phyloP scores from a whole-genome alignment of 2,797 vertebrate genomes.

The Philypnodon macrostomus region DNA sequence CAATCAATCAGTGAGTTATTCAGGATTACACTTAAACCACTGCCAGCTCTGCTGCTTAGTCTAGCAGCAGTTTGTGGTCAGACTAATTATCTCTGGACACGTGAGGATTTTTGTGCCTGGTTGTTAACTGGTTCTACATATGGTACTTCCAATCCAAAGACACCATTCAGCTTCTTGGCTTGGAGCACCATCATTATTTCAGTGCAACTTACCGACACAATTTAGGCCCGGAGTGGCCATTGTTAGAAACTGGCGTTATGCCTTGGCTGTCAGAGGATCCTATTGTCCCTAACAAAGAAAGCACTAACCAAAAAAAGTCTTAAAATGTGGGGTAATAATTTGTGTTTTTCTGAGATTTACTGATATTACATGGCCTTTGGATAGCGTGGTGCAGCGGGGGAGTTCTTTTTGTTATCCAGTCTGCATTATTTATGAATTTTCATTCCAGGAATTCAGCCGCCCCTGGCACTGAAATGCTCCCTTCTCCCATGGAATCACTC shows the following conservation, averaged over 20 bases:
- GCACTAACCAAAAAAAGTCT: conserved; percentile 16
- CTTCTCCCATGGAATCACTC: conserved; percentile 60
- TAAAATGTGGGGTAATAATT: conserved; percentile 52
- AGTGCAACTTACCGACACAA: conserved; percentile 44
- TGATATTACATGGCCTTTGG: conserved; percentile 66
- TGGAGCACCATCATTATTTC: conserved; percentile 53
- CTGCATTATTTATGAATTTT: conserved; percentile 81
- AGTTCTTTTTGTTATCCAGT: conserved; percentile 74
- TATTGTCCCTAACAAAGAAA: conserved; percentile 43
- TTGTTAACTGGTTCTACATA: conserved; percentile 38
- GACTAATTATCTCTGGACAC: conserved; percentile 42
- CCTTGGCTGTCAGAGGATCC: conserved; percentile 38
- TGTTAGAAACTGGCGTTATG: conserved; percentile 43
- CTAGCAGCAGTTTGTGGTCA: conserved; percentile 36
- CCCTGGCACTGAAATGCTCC: conserved; percentile 67
- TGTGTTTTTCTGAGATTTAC: conserved; percentile 64
- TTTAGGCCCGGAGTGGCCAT: conserved; percentile 33
- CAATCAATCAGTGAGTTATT: conserved; percentile 37
- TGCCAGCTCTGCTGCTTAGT: conserved; percentile 15
- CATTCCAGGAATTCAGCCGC: conserved; percentile 76
- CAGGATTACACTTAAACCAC: conserved; percentile 20
- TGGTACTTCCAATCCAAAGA: conserved; percentile 49
- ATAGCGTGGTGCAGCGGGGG: conserved; percentile 57
- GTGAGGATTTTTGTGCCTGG: conserved; percentile 38
- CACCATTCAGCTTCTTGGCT: conserved; percentile 43